Conservation (phyloP, 2,113 vertebrate species). For the Nanorana parkeri region DNA sequence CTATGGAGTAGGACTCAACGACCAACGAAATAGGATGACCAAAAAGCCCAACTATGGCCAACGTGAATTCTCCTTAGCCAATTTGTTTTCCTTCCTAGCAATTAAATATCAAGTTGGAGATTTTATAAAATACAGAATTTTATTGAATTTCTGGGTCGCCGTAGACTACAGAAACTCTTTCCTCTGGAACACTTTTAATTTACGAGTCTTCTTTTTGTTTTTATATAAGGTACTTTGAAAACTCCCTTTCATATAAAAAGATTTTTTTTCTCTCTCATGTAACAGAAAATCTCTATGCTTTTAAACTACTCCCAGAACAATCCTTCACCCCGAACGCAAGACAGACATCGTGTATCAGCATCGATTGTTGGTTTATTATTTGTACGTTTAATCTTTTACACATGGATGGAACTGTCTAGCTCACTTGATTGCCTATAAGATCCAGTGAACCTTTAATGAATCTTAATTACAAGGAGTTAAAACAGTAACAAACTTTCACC, state of each 20-base stretch:
- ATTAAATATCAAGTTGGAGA: too few species aligned
- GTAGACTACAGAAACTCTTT: too few species aligned
- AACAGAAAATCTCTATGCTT: constrained; percentile 34
- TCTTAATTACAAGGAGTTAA: constrained; percentile 42
- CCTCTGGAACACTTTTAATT: too few species aligned
- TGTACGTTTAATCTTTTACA: constrained; percentile 34
- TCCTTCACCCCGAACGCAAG: neutral
- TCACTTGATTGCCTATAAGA: constrained; percentile 35
- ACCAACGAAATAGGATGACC: too few species aligned
- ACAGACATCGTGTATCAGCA: constrained; percentile 27
- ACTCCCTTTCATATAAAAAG: neutral
- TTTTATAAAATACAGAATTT: too few species aligned
- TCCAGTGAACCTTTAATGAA: constrained; percentile 38
- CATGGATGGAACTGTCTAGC: constrained; percentile 12
- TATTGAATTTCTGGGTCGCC: too few species aligned
- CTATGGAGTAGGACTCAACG: too few species aligned
- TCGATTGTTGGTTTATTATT: constrained; percentile 47
- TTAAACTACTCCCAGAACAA: neutral
- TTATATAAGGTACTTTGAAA: neutral
- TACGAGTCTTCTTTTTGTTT: neutral
- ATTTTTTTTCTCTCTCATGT: neutral
- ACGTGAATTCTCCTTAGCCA: too few species aligned
- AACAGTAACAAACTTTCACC: neutral
- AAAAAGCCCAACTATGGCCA: too few species aligned
- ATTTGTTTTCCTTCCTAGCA: too few species aligned